These are phyloP conservation scores for Dipodomys spectabilis DNA, from an alignment of 2,113 vertebrate genomes.

Conservation along the genomic window DNA sequence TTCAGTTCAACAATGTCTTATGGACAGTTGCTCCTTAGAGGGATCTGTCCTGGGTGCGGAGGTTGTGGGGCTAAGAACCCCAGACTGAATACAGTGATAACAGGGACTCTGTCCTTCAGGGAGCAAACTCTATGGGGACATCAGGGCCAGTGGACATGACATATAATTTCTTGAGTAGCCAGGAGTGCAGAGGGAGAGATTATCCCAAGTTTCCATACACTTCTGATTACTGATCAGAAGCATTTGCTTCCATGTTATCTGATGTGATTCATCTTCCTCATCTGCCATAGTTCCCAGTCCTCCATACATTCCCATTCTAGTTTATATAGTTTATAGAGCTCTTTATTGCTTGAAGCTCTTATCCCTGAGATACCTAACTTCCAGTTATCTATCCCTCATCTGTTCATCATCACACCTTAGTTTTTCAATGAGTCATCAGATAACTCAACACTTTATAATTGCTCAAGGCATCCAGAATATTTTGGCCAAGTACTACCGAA, in stretches of 20 bases:
- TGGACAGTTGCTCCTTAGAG: background rate
- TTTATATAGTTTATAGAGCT: background rate
- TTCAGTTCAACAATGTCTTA: background rate
- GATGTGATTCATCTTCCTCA: background rate
- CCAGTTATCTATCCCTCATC: background rate
- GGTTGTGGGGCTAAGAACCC: background rate
- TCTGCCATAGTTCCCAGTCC: background rate
- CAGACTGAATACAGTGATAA: background rate
- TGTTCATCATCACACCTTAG: background rate
- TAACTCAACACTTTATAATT: constrained; percentile 19
- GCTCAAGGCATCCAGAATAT: constrained; percentile 45
- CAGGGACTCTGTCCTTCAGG: background rate
- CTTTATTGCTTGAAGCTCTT: background rate
- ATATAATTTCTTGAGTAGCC: background rate
- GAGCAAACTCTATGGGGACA: background rate
- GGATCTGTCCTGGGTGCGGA: background rate
- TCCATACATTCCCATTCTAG: background rate
- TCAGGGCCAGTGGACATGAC: background rate
- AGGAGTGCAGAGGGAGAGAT: background rate
- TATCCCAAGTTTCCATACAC: background rate
- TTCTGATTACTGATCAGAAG: background rate
- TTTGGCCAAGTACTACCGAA: constrained; percentile 39
- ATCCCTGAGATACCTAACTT: background rate
- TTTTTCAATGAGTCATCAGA: background rate
- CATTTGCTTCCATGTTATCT: background rate